Evolutionary conservation across 2,797 vertebrate genomes (phyloP).

Genomic region (Notamacropus eugenii): DNA sequence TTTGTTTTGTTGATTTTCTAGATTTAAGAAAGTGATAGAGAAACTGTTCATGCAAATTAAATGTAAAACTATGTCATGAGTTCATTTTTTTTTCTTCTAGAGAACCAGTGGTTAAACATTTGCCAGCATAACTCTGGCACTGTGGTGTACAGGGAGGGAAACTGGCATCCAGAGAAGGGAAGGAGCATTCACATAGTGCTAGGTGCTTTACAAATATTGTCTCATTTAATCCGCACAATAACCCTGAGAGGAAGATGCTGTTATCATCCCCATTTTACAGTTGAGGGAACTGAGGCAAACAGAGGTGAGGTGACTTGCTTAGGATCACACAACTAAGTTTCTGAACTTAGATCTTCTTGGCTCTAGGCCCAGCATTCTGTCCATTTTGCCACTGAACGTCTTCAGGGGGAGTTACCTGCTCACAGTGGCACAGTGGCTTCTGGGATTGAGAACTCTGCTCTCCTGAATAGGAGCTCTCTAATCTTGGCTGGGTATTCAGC

Average conservation of each 20-base stretch:
- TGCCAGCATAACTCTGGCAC: background rate
- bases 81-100: background rate
- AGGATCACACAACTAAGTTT: background rate
- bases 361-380: background rate
- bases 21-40: background rate
- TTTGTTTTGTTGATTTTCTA: background rate
- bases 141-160: background rate
- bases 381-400: background rate
- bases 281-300: background rate
- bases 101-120: background rate
- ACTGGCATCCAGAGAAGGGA: background rate
- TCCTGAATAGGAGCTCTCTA: background rate
- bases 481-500: background rate
- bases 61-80: background rate
- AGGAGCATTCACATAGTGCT: too few species aligned
- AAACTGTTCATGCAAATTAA: background rate
- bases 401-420: background rate
- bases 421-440: background rate
- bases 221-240: background rate
- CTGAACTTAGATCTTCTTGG: background rate
- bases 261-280: background rate
- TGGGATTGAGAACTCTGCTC: background rate
- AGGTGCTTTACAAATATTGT: background rate
- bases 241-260: background rate
- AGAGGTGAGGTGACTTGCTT: background rate